Conservation (phyloP, 2,888 invertebrate species). For the Heteromyza rotundicornis region DNA sequence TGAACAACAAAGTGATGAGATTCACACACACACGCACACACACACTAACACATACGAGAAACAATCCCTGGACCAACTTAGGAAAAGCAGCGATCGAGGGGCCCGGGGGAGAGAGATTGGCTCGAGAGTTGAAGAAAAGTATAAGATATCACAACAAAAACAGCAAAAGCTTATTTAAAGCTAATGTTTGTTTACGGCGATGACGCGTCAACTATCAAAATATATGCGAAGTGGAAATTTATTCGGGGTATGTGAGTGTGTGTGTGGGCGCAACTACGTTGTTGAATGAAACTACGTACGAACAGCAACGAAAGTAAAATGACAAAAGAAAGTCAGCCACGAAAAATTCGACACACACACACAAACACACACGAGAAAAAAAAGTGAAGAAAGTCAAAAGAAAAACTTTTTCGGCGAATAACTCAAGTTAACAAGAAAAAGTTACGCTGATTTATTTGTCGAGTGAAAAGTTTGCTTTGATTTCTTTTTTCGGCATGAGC, state of each 20-base stretch:
- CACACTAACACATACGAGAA: neutral
- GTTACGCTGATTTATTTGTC: slow-evolving; percentile 19
- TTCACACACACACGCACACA: neutral
- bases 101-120: neutral
- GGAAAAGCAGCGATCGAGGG: too few species aligned
- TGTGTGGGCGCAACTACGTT: too few species aligned
- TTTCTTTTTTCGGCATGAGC: too few species aligned
- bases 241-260: neutral
- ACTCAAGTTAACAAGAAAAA: slow-evolving; percentile 9
- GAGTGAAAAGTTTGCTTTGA: slow-evolving; percentile 7
- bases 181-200: slow-evolving; percentile 17
- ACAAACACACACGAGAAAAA: too few species aligned
- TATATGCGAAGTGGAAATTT: neutral
- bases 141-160: neutral
- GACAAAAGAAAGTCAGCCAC: neutral
- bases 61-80: too few species aligned
- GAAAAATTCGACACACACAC: too few species aligned
- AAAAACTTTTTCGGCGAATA: neutral
- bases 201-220: slow-evolving; percentile 20
- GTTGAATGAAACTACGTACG: too few species aligned
- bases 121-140: neutral
- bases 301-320: neutral
- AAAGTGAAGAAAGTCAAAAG: slow-evolving; percentile 5
- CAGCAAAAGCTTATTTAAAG: slow-evolving; percentile 11
- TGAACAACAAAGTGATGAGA: neutral